Evolutionary conservation across 2,113 vertebrate species (phyloP), one percentile per base, ranked within the genome.

Genomic region (Procavia capensis): DNA sequence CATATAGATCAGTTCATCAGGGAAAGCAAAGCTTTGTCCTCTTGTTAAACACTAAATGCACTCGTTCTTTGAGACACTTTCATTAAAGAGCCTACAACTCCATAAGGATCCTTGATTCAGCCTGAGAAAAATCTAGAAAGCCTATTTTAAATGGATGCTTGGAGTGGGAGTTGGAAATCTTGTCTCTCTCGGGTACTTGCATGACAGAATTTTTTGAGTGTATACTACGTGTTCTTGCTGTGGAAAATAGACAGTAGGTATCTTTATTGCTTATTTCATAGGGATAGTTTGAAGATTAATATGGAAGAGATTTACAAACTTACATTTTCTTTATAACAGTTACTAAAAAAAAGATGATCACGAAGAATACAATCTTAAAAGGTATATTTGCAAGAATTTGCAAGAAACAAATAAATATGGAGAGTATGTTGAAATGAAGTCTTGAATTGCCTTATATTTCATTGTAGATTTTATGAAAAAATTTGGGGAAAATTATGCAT

Each of bases 401-500:
- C 36, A 45, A 76, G 64, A 81, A 87, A 81, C 84, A 80, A 91
- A 64, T 20, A 74, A 94, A 90, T 68, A 79, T 88, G 10, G 8
- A 50, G 31, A 74, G 92, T 70, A 19, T 63, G 90, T 97, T 97
- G 17, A 95, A 75, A 93, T 88, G 41, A 88, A 82, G 25, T 95
- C 83, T 57, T 95, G 10, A 76, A 88, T 97, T 54, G 74, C 97
- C 97, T 93, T 97, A 6, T 68, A 70, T 90, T 96, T 1, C 43
- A 97, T 97, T 94, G 72, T 96, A 99, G 99, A 99, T 98, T 54
- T 95, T 61, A 85, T 95, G 36, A 98, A 59, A 66, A 99, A 98
- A 81, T 98, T 98, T 97, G 99, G 98, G 96, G 98, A 99, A 94
- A 34, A 97, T 85, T 98, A 98, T 94, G 98, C 98, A 14, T 99